Evolutionary conservation across 2,888 invertebrate genomes (phyloP).

Genomic region (Argyresthia goedartella): DNA sequence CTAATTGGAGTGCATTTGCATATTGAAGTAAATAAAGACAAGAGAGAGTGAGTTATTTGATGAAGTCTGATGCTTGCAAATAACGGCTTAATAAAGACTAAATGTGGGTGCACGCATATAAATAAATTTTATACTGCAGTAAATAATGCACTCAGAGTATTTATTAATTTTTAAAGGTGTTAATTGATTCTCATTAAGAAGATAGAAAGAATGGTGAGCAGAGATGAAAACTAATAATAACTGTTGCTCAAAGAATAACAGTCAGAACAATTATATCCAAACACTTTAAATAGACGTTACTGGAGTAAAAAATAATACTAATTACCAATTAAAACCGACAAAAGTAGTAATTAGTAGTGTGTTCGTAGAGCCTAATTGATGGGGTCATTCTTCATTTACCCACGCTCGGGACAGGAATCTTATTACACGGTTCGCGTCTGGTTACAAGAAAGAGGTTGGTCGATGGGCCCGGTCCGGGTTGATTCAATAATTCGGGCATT

Average conservation of each 20-base stretch:
- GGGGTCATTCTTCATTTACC: slow-evolving; percentile 27
- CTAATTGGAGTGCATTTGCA: slow-evolving; percentile 67
- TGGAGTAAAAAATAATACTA: too few relatives aligned
- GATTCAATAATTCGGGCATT: slow-evolving; percentile 51
- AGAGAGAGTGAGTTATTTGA: slow-evolving; percentile 12
- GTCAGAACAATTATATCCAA: too few relatives aligned
- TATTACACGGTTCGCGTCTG: slow-evolving; percentile 32
- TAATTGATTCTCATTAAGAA: too few relatives aligned
- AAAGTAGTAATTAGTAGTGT: slow-evolving; percentile 28
- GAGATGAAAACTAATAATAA: too few relatives aligned
- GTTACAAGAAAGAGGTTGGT: slow-evolving; percentile 48
- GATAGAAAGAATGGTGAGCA: too few relatives aligned
- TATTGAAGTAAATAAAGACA: slow-evolving; percentile 41
- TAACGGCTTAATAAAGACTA: slow-evolving; percentile 23
- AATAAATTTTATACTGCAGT: too few relatives aligned
- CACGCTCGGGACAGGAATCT: slow-evolving; percentile 34
- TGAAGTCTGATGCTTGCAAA: slow-evolving; percentile 39
- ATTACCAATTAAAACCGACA: slow-evolving; percentile 20
- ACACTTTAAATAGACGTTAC: too few relatives aligned
- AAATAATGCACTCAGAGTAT: too few relatives aligned
- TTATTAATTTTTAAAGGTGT: too few relatives aligned
- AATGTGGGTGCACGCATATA: too few relatives aligned
- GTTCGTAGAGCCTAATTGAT: slow-evolving; percentile 26
- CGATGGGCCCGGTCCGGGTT: slow-evolving; percentile 24
- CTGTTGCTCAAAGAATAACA: too few relatives aligned